Evolutionary conservation across 2,888 invertebrate genomes (phyloP).

Genomic region (Mongoloraphidia duomilia): DNA sequence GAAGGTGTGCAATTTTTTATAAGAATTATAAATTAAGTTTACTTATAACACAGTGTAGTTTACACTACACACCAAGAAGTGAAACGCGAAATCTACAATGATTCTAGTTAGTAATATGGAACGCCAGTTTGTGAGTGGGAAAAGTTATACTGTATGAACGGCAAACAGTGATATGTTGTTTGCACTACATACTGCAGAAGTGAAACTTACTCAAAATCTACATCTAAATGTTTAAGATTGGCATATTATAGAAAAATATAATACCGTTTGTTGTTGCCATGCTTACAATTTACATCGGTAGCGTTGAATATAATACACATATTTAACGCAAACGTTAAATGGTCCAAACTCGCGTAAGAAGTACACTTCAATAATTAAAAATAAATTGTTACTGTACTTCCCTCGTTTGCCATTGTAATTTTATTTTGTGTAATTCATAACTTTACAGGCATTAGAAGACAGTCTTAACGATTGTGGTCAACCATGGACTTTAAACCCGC

Average conservation of each 20-base stretch:
- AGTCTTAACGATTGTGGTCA: conserved; percentile 75
- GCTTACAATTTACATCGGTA: no score
- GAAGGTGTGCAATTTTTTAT: conserved; percentile 35
- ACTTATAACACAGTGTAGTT: neutral
- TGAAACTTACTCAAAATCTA: no score
- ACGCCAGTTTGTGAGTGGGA: no score
- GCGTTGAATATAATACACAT: no score
- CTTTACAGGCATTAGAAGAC: conserved; percentile 56
- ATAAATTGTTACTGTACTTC: neutral
- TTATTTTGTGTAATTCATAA: neutral
- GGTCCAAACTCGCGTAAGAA: neutral
- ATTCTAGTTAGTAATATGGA: no score
- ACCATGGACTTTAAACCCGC: conserved; percentile 82
- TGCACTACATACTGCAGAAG: no score
- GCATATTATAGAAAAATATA: no score
- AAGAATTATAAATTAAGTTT: conserved; percentile 1
- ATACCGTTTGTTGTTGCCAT: no score
- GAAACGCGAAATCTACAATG: no score
- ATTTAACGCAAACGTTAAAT: neutral
- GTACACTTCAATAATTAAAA: neutral
- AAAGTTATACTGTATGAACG: no score
- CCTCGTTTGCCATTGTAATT: neutral
- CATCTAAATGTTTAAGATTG: no score
- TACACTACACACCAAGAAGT: neutral
- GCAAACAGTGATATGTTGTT: no score